Evolutionary conservation across 92 coral and sea anemone genomes (phyloP).

Genomic region (Epizoanthus scotinus): DNA sequence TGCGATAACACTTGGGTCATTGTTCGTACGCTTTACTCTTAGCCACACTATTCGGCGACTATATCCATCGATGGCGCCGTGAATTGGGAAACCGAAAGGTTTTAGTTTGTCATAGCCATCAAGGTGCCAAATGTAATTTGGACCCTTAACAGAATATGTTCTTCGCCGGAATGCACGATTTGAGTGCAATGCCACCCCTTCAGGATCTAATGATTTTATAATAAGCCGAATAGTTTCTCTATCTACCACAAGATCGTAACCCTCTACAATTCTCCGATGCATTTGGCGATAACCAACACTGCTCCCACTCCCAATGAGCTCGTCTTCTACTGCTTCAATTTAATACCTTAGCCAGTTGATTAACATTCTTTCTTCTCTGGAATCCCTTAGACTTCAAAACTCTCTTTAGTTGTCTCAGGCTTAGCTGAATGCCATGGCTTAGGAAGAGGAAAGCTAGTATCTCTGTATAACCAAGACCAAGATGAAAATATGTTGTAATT

Average conservation of each 20-base stretch:
- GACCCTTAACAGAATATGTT: background rate
- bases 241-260: background rate
- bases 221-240: background rate
- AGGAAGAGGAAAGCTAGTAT: slow-evolving; percentile 3
- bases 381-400: background rate
- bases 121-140: background rate
- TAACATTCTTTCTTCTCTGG: background rate
- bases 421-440: slow-evolving; percentile 21
- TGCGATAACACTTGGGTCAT: no score
- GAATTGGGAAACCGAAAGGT: no score
- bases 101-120: slow-evolving; percentile 23
- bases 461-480: slow-evolving; percentile 7
- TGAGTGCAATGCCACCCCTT: slow-evolving; percentile 3
- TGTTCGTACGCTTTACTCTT: no score
- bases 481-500: background rate
- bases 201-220: slow-evolving; percentile 9
- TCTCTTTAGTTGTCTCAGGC: slow-evolving; percentile 20
- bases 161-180: background rate
- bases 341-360: background rate
- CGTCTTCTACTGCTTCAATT: slow-evolving; percentile 13
- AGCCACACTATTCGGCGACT: no score
- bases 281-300: slow-evolving; percentile 13
- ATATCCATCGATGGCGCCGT: no score
- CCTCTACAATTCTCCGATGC: background rate
- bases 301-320: slow-evolving; percentile 15